Conservation (phyloP, 2,113 vertebrate genomes). For the Montifringilla adamsi region DNA sequence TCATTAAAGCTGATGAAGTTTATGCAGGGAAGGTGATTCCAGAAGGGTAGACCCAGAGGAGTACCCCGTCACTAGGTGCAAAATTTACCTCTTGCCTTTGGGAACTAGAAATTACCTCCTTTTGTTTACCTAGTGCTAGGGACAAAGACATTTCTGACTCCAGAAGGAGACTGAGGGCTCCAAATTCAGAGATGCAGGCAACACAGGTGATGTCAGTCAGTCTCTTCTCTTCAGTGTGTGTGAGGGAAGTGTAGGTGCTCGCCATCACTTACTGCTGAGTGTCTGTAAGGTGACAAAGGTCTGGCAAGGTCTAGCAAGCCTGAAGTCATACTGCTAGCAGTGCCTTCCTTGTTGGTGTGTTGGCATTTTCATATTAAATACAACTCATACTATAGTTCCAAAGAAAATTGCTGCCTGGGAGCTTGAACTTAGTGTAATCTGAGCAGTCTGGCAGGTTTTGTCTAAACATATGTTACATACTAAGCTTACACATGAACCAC, state of each 20-base stretch:
- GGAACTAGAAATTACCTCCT: neutral
- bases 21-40: neutral
- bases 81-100: neutral
- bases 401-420: neutral
- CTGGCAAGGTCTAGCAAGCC: neutral
- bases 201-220: fast-evolving
- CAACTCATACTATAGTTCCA: neutral
- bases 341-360: neutral
- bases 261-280: neutral
- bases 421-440: neutral
- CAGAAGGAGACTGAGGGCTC: neutral
- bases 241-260: neutral
- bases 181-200: neutral
- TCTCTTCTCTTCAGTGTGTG: neutral
- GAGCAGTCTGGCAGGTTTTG: neutral
- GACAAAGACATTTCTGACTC: neutral
- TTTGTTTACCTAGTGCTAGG: neutral
- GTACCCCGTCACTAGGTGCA: fast-evolving
- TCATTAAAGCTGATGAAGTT: neutral
- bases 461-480: neutral
- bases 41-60: neutral
- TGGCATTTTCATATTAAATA: neutral
- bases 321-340: neutral
- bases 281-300: neutral
- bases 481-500: neutral